These are phyloP conservation scores for Todus mexicanus DNA, from an alignment of 2,797 vertebrate genomes.

Conservation along the genomic window DNA sequence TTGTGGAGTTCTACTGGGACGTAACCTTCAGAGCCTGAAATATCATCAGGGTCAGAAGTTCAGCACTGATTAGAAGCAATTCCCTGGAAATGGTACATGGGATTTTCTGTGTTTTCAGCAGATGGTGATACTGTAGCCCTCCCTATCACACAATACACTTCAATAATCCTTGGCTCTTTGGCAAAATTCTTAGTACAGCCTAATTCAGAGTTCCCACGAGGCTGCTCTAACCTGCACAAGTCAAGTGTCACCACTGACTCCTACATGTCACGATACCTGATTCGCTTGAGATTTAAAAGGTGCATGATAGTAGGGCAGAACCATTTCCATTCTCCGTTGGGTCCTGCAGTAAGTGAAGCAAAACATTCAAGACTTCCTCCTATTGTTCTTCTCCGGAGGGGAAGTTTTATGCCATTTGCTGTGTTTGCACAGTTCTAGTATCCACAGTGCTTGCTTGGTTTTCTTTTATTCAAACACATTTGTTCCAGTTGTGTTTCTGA, in stretches of 20 bases:
- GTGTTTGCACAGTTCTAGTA: conserved; percentile 28
- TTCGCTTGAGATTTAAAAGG: neutral
- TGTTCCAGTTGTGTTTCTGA: conserved; percentile 30
- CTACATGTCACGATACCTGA: rapidly evolving
- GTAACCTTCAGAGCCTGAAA: neutral
- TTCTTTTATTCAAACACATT: conserved; percentile 43
- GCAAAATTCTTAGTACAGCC: neutral
- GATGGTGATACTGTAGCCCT: neutral
- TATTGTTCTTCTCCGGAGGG: neutral
- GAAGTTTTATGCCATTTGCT: conserved; percentile 22
- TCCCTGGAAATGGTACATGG: neutral
- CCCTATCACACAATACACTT: neutral
- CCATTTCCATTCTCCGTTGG: neutral
- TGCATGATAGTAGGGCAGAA: neutral
- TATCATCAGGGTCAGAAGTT: neutral
- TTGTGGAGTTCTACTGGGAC: neutral
- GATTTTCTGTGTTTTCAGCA: neutral
- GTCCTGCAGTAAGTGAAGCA: neutral
- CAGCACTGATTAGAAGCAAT: neutral
- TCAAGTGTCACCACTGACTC: neutral
- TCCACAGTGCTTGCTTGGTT: conserved; percentile 20
- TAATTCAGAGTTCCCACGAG: neutral
- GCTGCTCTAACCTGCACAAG: neutral
- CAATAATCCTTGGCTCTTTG: neutral
- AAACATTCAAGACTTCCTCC: neutral